Conservation (phyloP, 1,140 invertebrate species). For the Chymomyza costata region DNA sequence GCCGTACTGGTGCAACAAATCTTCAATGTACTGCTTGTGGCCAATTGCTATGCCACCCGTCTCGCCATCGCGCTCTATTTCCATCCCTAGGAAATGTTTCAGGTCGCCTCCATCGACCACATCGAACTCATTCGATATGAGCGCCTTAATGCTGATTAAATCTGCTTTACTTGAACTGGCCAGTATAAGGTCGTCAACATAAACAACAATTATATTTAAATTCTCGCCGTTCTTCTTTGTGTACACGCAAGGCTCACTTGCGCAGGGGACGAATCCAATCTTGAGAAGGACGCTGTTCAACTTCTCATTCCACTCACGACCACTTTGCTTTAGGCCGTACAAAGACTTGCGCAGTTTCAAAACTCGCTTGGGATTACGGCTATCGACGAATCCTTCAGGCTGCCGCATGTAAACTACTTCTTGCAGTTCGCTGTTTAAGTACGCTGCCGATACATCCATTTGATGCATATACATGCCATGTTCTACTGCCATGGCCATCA, state of each 20-base stretch:
- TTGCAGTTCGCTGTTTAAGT: slow-evolving; percentile 65
- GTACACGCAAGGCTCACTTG: slow-evolving; percentile 11
- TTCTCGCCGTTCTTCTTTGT: not conserved
- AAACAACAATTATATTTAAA: slow-evolving; percentile 8
- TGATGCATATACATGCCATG: slow-evolving; percentile 10
- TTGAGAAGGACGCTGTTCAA: not conserved
- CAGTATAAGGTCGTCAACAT: slow-evolving; percentile 9
- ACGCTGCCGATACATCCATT: slow-evolving; percentile 61
- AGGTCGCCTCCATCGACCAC: slow-evolving; percentile 31
- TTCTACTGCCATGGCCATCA: slow-evolving; percentile 38
- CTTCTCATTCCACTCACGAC: slow-evolving; percentile 4
- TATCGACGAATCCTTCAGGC: slow-evolving; percentile 55
- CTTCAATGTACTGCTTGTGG: slow-evolving; percentile 17
- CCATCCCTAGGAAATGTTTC: slow-evolving; percentile 53
- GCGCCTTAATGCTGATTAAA: slow-evolving; percentile 4
- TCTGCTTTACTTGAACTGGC: slow-evolving; percentile 9
- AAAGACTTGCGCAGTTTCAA: slow-evolving; percentile 6
- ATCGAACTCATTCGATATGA: slow-evolving; percentile 35
- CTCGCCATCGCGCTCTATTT: slow-evolving; percentile 39
- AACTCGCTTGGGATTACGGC: slow-evolving; percentile 16
- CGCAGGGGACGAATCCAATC: not conserved
- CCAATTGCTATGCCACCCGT: slow-evolving; percentile 13
- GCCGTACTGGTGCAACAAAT: slow-evolving; percentile 14
- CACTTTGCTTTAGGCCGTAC: slow-evolving; percentile 3
- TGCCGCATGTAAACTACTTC: slow-evolving; percentile 71